phyloP scores from a whole-genome alignment of 2,888 invertebrate genomes.

The Criorhina ranunculi region DNA sequence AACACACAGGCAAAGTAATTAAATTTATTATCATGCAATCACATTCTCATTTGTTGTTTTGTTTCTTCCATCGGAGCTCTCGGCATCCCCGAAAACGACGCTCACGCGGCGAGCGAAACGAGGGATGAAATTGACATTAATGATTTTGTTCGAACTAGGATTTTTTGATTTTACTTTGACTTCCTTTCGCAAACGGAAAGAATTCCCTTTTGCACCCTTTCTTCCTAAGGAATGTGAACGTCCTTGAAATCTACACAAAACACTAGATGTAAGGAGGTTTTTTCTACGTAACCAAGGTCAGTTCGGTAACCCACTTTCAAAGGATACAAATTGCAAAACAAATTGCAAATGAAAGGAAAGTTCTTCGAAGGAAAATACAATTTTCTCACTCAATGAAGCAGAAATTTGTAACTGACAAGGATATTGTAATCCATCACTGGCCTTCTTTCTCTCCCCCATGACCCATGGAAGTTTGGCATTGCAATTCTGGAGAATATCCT shows the following conservation, averaged over 20 bases:
- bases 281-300: conserved; percentile 58
- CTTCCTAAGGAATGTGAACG: not conserved
- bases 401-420: conserved; percentile 69
- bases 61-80: conserved; percentile 21
- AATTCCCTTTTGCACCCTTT: not conserved
- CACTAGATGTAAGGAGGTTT: conserved; percentile 13
- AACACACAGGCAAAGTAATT: conserved; percentile 55
- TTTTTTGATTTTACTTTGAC: conserved; percentile 3
- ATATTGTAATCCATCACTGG: conserved; percentile 69
- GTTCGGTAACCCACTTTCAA: conserved; percentile 58
- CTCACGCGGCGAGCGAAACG: not conserved
- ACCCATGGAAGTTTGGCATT: conserved; percentile 46
- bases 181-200: not conserved
- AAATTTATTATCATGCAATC: conserved; percentile 64
- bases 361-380: conserved; percentile 51
- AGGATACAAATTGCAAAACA: conserved; percentile 41
- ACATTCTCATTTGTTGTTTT: conserved; percentile 63
- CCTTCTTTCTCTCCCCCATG: conserved; percentile 44
- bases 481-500: conserved; percentile 46
- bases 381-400: conserved; percentile 73
- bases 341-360: conserved; percentile 49
- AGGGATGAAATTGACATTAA: conserved; percentile 33
- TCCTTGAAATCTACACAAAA: not conserved
- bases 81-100: conserved; percentile 23
- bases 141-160: conserved; percentile 16